Evolutionary conservation across 2,113 vertebrate genomes (phyloP).

Genomic region (Scalopus aquaticus): DNA sequence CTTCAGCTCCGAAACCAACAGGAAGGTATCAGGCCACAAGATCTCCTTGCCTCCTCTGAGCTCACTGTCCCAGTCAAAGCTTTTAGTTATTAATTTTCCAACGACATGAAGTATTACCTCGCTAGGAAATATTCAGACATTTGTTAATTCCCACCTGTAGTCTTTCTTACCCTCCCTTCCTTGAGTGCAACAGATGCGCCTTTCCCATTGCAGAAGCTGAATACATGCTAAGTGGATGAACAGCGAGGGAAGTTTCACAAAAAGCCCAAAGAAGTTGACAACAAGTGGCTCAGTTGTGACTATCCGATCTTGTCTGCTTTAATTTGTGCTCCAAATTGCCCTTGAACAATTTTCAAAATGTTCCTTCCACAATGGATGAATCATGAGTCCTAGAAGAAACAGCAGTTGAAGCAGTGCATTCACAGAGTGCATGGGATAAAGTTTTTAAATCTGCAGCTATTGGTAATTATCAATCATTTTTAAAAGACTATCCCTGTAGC

Average conservation of each 20-base stretch:
- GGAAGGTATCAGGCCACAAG: background rate
- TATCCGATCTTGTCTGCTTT: background rate
- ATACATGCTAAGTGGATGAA: background rate
- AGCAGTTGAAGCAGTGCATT: background rate
- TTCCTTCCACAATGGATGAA: conserved; percentile 9
- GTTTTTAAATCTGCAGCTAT: conserved; percentile 72
- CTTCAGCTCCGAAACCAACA: background rate
- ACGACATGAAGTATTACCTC: background rate
- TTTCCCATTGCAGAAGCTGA: background rate
- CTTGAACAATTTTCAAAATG: background rate
- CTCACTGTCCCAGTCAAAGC: background rate
- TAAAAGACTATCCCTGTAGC: conserved; percentile 72
- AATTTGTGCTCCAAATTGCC: conserved; percentile 40
- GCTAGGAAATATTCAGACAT: background rate
- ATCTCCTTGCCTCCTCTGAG: background rate
- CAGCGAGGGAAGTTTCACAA: background rate
- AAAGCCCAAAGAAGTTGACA: background rate
- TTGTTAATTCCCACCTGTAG: background rate
- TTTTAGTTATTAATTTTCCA: background rate
- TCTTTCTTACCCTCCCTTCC: background rate
- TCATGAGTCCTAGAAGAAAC: conserved; percentile 46
- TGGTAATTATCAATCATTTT: conserved; percentile 77
- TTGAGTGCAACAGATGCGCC: background rate
- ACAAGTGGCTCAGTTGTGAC: background rate
- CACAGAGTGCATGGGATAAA: conserved; percentile 46